Base-by-base conservation (phyloP, 2,797 vertebrate genomes). In the Lacerta bilineata region DNA sequence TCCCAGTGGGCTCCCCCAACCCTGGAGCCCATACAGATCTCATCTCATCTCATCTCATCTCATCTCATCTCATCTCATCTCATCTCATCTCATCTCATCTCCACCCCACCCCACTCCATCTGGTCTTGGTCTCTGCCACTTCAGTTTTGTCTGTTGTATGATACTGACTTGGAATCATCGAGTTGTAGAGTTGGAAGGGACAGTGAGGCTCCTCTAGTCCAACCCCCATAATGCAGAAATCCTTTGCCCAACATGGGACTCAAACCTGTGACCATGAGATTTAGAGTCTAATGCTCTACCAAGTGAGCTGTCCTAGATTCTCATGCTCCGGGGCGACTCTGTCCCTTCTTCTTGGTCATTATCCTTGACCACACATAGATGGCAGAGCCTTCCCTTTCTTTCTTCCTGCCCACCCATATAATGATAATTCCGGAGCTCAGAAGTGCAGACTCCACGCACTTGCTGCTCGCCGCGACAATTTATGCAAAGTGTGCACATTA, bases 401-500 rank as follows among this genome's bases (percentile, higher is more conserved):
- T 33, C 69, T n/a, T 50, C 36, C 61, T 23, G 61, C 55, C 55
- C 27, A 55, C 74, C 59, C 27, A 29, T 25, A 66, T 39, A 59
- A 79, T 43, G 72, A 50, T 55, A 27, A 69, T 36, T n/a, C 69
- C 23, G 6, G 78, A 36, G 71, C 83, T n/a, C 43, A 11, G 20
- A 50, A 82, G 71, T 71, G 36, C 80, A 10, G 23, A 15, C 39
- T 64, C 55, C 20, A 20, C 71, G 36, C 59, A 55, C 79, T 68
- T 2, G 25, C 69, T 50, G 29, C 84, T 68, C 5, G 71, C 78
- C 25, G 15, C 1, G 69, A 50, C 88, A 89, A 89, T 81, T 89
- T 89, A 85, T 89, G 88, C 78, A 89, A 89, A 89, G 83, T 85
- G 88, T 46, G 18, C 76, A 41, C 88, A 85, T 89, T 89, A 89